Evolutionary conservation across 37 sponge, comb jelly and placozoan genomes (phyloP).

Genomic region (Aplysina aerophoba): DNA sequence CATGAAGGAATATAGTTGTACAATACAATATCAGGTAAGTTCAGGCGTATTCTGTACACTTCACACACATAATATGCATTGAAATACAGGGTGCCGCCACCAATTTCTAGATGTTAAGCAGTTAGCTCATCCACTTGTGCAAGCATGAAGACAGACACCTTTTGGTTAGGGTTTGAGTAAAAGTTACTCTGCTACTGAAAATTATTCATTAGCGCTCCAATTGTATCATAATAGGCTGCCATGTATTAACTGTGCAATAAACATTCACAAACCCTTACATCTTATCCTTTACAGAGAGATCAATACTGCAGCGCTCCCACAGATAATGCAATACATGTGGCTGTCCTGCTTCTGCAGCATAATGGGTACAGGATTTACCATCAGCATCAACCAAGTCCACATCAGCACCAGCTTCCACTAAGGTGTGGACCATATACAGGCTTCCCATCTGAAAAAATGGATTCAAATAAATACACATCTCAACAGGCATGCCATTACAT

Average conservation of each 20-base stretch:
- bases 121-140: too few species aligned
- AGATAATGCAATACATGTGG: conserved; percentile 64
- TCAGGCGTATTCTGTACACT: too few species aligned
- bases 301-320: conserved; percentile 15
- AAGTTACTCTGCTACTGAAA: too few species aligned
- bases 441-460: conserved; percentile 39
- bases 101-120: too few species aligned
- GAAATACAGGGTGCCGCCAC: too few species aligned
- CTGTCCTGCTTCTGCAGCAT: conserved; percentile 59
- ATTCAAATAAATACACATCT: neutral
- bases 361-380: conserved; percentile 53
- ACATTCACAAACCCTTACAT: too few species aligned
- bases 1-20: neutral
- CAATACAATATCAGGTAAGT: neutral
- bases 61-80: too few species aligned
- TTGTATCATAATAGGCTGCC: too few species aligned
- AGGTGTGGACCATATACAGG: conserved; percentile 53
- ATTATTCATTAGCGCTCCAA: too few species aligned
- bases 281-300: conserved; percentile 31
- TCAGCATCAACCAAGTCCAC: neutral
- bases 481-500: too few species aligned
- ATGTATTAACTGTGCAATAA: neutral
- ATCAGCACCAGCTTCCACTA: conserved; percentile 59
- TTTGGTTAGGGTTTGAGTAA: too few species aligned
- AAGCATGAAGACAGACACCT: too few species aligned